Percentiles rank a stretch among this genome's conserved stretches.
These are phyloP conservation scores for Paraescarpia echinospica DNA, from an alignment of 1,140 invertebrate species.

Conservation along the genomic window DNA sequence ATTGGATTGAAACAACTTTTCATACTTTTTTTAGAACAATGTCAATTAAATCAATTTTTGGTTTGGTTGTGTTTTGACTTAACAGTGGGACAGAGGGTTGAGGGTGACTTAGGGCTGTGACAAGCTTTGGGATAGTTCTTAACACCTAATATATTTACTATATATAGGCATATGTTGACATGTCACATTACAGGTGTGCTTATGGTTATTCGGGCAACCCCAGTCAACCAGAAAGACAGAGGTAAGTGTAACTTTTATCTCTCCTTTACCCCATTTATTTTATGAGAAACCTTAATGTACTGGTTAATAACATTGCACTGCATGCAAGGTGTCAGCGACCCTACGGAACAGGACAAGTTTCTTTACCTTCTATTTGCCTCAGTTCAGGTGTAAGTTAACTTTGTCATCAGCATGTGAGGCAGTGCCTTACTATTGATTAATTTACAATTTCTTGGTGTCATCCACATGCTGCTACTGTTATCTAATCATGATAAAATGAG, in stretches of 20 bases:
- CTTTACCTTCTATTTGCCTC: neutral
- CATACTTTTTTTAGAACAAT: too few relatives aligned
- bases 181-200: slow-evolving; percentile 51
- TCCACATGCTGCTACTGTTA: neutral
- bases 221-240: slow-evolving; percentile 30
- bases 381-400: neutral
- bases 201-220: slow-evolving; percentile 58
- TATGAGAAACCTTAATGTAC: neutral
- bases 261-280: neutral
- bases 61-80: too few relatives aligned
- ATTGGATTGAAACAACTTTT: too few relatives aligned
- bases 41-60: too few relatives aligned
- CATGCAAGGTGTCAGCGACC: neutral
- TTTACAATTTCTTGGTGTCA: neutral
- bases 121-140: neutral
- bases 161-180: neutral
- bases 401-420: too few relatives aligned
- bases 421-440: neutral
- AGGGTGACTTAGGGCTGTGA: too few relatives aligned
- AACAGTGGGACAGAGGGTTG: too few relatives aligned
- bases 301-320: neutral
- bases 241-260: slow-evolving; percentile 18
- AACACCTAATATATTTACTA: neutral
- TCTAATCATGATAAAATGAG: neutral
- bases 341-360: neutral